These are phyloP conservation scores for Diorhabda elongata DNA, from an alignment of 1,140 invertebrate species.

Conservation along the genomic window DNA sequence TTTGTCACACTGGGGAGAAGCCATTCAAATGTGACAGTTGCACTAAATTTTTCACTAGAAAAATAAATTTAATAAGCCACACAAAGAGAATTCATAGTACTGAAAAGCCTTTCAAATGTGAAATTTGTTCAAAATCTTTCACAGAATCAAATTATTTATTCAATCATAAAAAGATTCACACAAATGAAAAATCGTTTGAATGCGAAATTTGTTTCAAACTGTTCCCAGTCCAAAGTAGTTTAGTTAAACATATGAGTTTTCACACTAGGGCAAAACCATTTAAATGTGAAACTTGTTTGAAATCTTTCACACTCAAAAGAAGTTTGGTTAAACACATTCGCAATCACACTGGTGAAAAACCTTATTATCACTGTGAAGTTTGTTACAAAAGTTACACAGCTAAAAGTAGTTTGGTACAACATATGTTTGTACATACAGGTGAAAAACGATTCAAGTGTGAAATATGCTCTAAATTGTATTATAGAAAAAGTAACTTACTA, in stretches of 20 bases:
- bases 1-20: conserved; percentile 68
- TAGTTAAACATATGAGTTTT: conserved; percentile 54
- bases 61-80: conserved; percentile 27
- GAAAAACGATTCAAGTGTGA: conserved; percentile 8
- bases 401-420: neutral
- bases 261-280: conserved; percentile 74
- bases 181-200: neutral
- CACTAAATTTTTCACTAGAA: conserved; percentile 65
- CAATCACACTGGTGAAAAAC: conserved; percentile 22
- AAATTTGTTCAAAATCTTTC: conserved; percentile 53
- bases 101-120: conserved; percentile 49
- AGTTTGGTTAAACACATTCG: neutral
- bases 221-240: neutral
- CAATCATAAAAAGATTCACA: neutral
- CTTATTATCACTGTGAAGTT: conserved; percentile 53
- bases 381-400: conserved; percentile 48
- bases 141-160: neutral
- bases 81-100: conserved; percentile 19
- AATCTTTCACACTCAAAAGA: conserved; percentile 65
- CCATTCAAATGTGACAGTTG: conserved; percentile 73
- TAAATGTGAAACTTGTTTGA: conserved; percentile 66
- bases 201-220: neutral
- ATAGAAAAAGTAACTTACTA: neutral
- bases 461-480: neutral
- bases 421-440: neutral